Evolutionary conservation across 1,140 invertebrate genomes (phyloP), one percentile per base, ranked within the genome.

Genomic region (Aphelinus atriplicis): DNA sequence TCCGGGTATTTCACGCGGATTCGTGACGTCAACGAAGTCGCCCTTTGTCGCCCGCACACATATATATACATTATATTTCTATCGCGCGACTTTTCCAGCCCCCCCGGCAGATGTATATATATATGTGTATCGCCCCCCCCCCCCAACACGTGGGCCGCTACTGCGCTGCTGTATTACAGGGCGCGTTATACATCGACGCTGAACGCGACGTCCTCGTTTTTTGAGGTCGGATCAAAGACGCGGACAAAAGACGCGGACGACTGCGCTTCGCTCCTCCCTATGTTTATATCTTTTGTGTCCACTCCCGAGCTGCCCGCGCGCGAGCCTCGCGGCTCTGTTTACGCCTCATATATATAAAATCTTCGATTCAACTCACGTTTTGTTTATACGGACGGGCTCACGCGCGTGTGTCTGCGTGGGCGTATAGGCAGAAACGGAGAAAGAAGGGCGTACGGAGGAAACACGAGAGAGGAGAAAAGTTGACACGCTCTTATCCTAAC

Each of bases 311-410:
- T 26, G 26, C 26, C 26, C 26, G 61, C 46, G 47, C 9, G n/a
- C 46, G 46, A 43, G 46, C 10, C 63, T 65, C 63, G 48, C 46
- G 48, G 10, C 4, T 53, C 51, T 57, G 57, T 73, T 67, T 73
- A 67, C 63, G 46, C 62, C 57, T 56, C n/a, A 5, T 62, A 66
- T 46, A 56, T 66, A 73, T 26, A 26, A 26, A 26, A 26, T 26
- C 26, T 26, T 67, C 57, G 64, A 73, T 67, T 42, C 4, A 3
- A n/a, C 3, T 7, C 10, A 1, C 51, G 1, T 26, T 26, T 26
- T 26, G 26, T 26, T 26, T 26, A 26, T 26, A 26, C 26, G 26
- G 26, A 26, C 26, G 26, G 26, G 4, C 47, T 58, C n/a, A 3
- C 47, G 4, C 26, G 26, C 26, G 26, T 26, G 26, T 26, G 26